phyloP scores from a whole-genome alignment of 2,113 vertebrate species.

The Xerus inauris region DNA sequence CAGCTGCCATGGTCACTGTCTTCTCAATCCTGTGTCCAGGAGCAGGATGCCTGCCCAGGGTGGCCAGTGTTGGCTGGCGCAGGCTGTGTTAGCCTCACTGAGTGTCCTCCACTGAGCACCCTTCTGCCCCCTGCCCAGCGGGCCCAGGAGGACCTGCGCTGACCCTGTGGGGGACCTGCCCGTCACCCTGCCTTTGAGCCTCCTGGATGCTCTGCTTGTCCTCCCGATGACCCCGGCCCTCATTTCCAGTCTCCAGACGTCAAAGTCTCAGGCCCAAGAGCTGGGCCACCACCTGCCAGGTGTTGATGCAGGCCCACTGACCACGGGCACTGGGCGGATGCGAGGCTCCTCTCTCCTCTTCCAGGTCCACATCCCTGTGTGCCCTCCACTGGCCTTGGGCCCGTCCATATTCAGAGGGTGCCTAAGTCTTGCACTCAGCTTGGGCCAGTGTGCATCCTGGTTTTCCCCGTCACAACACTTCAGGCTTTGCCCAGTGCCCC shows the following conservation, averaged over 20 bases:
- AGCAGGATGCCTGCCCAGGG: not conserved
- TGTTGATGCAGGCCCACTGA: not conserved
- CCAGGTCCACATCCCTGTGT: not conserved
- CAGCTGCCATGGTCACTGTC: not conserved
- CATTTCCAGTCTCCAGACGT: not conserved
- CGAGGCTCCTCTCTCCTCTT: not conserved
- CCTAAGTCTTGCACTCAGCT: no score
- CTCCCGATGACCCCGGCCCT: no score
- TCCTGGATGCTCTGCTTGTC: no score
- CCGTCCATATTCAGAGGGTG: not conserved
- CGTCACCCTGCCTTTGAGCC: not conserved
- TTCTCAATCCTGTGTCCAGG: not conserved
- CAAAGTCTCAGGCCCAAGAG: not conserved
- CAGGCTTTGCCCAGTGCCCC: no score
- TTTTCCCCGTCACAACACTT: not conserved
- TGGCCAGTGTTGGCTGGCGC: not conserved
- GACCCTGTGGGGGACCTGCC: not conserved
- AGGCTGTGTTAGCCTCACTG: no score
- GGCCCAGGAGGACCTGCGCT: not conserved
- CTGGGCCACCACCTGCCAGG: not conserved
- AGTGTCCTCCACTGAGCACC: rapidly evolving
- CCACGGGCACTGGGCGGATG: no score
- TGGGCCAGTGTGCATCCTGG: no score
- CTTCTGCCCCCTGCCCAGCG: not conserved
- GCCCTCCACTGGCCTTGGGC: not conserved